Conservation (phyloP, 2,797 vertebrate species). For the Acanthurus leucopareius region DNA sequence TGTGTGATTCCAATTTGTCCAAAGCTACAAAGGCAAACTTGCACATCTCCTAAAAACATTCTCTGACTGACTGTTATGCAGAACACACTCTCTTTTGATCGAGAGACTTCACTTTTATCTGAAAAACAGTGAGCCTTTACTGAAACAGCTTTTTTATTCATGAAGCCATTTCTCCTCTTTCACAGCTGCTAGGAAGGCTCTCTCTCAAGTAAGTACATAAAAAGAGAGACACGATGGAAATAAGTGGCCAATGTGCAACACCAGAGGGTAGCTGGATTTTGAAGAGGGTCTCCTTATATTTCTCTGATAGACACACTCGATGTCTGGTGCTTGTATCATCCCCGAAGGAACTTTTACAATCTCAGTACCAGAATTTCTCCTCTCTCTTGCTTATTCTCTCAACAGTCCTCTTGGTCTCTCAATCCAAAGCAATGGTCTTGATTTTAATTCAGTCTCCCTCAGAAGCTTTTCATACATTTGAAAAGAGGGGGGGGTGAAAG, state of each 20-base stretch:
- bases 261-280: constrained; percentile 37
- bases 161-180: neutral
- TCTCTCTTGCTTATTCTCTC: neutral
- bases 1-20: neutral
- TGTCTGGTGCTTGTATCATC: constrained; percentile 60
- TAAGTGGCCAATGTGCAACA: constrained; percentile 55
- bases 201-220: constrained; percentile 10
- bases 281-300: constrained; percentile 41
- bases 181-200: neutral
- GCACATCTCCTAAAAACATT: neutral
- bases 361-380: constrained; percentile 22
- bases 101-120: constrained; percentile 16
- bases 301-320: constrained; percentile 61
- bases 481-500: constrained; percentile 48
- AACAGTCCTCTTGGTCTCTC: constrained; percentile 1
- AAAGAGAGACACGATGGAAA: constrained; percentile 36
- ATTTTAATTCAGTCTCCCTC: constrained; percentile 36
- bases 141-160: constrained; percentile 20
- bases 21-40: neutral
- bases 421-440: constrained; percentile 23
- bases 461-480: constrained; percentile 43
- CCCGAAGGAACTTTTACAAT: constrained; percentile 52
- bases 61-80: neutral
- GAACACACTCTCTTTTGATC: constrained; percentile 25
- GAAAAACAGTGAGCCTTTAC: neutral